Conservation (phyloP, 2,888 invertebrate species). For the Plagodis dolabraria region DNA sequence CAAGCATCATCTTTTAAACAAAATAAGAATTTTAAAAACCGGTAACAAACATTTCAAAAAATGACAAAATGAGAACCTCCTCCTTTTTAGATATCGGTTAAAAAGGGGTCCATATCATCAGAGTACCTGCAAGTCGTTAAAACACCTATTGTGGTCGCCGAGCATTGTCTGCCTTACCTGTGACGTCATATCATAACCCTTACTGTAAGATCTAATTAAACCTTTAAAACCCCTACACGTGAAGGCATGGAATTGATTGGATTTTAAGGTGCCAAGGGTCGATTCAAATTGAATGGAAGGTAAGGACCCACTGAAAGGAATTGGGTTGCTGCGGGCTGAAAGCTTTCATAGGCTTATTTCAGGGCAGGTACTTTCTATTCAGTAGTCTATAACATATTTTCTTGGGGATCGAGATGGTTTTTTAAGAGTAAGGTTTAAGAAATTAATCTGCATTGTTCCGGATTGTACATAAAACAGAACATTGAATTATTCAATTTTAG, state of each 20-base stretch:
- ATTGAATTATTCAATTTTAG: no score
- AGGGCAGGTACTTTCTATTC: neutral
- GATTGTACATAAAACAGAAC: no score
- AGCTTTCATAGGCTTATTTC: constrained; percentile 10
- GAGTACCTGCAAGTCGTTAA: constrained; percentile 52
- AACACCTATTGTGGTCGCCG: constrained; percentile 56
- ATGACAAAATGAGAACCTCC: no score
- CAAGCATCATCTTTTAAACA: no score
- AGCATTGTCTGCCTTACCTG: constrained; percentile 54
- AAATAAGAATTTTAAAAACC: no score
- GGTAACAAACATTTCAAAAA: no score
- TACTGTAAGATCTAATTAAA: constrained; percentile 67
- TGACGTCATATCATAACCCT: constrained; percentile 51
- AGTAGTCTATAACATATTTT: neutral
- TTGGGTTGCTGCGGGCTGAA: constrained; percentile 2
- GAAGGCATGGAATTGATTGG: constrained; percentile 60
- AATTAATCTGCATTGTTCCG: no score
- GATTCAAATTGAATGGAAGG: constrained; percentile 47
- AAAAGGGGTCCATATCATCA: constrained; percentile 46
- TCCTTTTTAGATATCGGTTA: no score
- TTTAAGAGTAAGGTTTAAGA: no score
- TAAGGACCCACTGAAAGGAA: constrained; percentile 20
- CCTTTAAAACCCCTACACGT: constrained; percentile 49
- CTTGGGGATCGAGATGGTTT: no score
- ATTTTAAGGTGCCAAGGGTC: constrained; percentile 63